These are phyloP conservation scores for Cryptoprocta ferox DNA, from an alignment of 2,797 vertebrate genomes.

Conservation along the genomic window DNA sequence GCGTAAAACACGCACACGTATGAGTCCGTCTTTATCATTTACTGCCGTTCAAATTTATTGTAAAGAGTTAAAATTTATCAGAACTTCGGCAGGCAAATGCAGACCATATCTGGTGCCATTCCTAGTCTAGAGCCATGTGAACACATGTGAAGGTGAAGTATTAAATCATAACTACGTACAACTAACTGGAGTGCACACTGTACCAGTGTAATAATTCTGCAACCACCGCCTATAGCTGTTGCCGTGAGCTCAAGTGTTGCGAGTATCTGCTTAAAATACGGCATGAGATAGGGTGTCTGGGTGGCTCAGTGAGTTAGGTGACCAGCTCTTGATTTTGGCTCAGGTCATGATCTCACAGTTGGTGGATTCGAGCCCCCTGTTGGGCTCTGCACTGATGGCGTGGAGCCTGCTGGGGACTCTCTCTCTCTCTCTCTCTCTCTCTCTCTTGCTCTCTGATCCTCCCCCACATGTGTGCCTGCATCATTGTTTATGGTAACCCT, in stretches of 20 bases:
- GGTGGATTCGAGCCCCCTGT: too few relatives aligned
- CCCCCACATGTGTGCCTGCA: too few relatives aligned
- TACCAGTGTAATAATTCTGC: not conserved
- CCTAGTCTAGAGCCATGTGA: not conserved
- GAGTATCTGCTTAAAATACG: not conserved
- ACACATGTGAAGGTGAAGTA: not conserved
- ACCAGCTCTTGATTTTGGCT: too few relatives aligned
- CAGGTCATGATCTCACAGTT: too few relatives aligned
- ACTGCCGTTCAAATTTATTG: not conserved
- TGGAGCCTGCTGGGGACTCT: too few relatives aligned
- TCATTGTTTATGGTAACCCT: not conserved
- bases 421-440: too few relatives aligned
- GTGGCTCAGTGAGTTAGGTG: too few relatives aligned
- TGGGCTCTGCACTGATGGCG: too few relatives aligned
- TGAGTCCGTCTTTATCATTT: not conserved
- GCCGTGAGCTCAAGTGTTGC: accelerated
- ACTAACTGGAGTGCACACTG: not conserved
- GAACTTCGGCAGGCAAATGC: not conserved
- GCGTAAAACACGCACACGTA: not conserved
- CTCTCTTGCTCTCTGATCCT: too few relatives aligned
- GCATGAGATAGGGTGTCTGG: not conserved
- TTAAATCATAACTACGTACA: not conserved
- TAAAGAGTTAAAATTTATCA: not conserved
- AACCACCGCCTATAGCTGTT: not conserved
- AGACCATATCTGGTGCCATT: not conserved